Evolutionary conservation across 2,888 invertebrate genomes (phyloP), one percentile per base, ranked within the genome.

Genomic region (Pyrrhia umbra): DNA sequence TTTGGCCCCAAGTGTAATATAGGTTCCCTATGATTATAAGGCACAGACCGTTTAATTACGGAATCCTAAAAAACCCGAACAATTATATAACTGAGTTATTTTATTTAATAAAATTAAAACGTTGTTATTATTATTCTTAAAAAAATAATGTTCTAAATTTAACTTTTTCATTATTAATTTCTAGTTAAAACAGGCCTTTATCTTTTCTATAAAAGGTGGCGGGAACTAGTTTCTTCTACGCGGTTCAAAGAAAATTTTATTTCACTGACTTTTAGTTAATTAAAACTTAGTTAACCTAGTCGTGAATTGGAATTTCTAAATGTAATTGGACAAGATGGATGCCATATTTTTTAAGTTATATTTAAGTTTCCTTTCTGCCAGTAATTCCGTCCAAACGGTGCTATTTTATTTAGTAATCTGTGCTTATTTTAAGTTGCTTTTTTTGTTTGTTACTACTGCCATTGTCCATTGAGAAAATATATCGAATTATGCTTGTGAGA

Each of bases 341-440:
- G 94, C 94, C 94, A 94, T 94, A 94, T 92, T 89, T 89, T 88
- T 85, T 90, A 89, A 88, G 88, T 80, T 77, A 80, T 75, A 73
- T 77, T 71, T 81, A 84, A 82, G 82, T 80, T 81, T 63, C 75
- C 72, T 80, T 82, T 75, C 81, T 79, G 84, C 85, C 85, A 86
- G 80, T 80, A 83, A 82, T 72, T 92, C 91, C 92, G 91, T 93
- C 92, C 91, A 81, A 78, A 77, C 87, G 93, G 94, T 93, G 94
- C 94, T 93, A 91, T 89, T 87, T 85, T 81, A 92, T 90, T 89
- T 85, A 84, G 80, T 75, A 68, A 71, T 49, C 54, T 79, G 58
- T 68, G 81, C 80, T 84, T 82, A 79, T 68, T 82, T 83, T 84
- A 78, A 68, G 77, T 83, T 84, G 81, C 83, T 82, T 80, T 65